Conservation (phyloP, 1,140 invertebrate species). For the Brachionus paranguensis region DNA sequence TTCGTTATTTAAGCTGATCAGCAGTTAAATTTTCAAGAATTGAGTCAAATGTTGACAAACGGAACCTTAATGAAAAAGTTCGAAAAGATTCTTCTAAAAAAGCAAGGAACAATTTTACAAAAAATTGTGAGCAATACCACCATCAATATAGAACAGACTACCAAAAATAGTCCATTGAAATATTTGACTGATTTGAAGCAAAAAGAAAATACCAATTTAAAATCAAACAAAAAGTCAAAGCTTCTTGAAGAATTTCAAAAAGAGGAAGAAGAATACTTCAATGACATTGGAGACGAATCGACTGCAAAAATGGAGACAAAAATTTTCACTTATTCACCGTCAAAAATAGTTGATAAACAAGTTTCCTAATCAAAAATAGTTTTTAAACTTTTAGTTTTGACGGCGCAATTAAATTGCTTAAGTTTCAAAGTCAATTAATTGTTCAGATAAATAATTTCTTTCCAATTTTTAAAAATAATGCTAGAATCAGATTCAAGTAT, state of each 20-base stretch:
- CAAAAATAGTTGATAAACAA: neutral
- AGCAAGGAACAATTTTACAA: neutral
- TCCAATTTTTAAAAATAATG: neutral
- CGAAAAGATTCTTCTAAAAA: slow-evolving; percentile 8
- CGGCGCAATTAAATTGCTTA: neutral
- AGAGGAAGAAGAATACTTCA: slow-evolving; percentile 17
- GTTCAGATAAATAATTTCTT: neutral
- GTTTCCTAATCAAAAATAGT: neutral
- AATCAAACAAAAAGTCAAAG: slow-evolving; percentile 30
- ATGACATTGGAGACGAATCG: neutral
- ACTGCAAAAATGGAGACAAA: neutral
- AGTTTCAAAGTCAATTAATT: neutral
- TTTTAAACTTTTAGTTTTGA: neutral
- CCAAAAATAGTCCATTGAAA: neutral
- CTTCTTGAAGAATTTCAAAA: slow-evolving; percentile 20
- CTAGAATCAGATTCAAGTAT: neutral
- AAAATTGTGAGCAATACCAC: neutral
- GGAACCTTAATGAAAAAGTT: slow-evolving; percentile 7
- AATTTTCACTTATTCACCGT: neutral
- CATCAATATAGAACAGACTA: neutral
- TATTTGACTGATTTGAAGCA: neutral
- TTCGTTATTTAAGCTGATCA: slow-evolving; percentile 10
- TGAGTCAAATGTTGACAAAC: neutral
- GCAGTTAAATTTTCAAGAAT: slow-evolving; percentile 23
- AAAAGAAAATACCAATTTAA: slow-evolving; percentile 32